Base-by-base conservation (phyloP, 2,113 vertebrate species). In the Alethe castanea region DNA sequence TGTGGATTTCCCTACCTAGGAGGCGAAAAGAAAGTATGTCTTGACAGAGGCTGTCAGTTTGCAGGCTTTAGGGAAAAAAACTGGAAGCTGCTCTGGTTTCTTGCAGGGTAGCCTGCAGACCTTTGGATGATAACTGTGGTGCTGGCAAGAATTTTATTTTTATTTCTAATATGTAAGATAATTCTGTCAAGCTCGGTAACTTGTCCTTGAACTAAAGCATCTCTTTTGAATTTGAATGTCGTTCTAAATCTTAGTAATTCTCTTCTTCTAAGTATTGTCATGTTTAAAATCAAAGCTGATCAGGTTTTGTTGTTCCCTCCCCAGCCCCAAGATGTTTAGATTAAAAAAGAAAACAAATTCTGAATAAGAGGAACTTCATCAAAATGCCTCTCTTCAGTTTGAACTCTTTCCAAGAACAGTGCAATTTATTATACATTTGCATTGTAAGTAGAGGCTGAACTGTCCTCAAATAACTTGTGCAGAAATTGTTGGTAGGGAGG, bases 391-490 rank as follows among this genome's bases (percentile, higher is more conserved):
- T 65, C 18, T 47, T 74, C 25, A 28, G 54, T 73, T 70, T 86
- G 92, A 94, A 60, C 61, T 65, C 80, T 86, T 93, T 93, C 88
- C 91, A 94, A 81, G 91, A 95, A 22, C 88, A 81, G n/a, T 61
- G 29, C 24, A 88, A 83, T 88, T 90, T 81, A 56, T 92, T 66
- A 67, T 72, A 93, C 67, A 81, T 93, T 90, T 95, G 62, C 86
- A 52, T 65, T 78, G 16, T 78, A 81, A 93, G 86, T 73, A 56
- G 82, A 90, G 69, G 35, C 92, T 93, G 91, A 78, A 83, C 71
- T 78, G 86, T 96, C 94, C 92, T 96, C 87, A 88, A 61, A 66
- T 96, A 86, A 92, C 95, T 94, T 83, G 50, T 56, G 60, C 42
- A 59, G 38, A 86, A 92, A 38, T 88, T 90, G 33, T 38, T 54